Evolutionary conservation across 2,888 invertebrate genomes (phyloP).

Genomic region (Yponomeuta plumbellus): DNA sequence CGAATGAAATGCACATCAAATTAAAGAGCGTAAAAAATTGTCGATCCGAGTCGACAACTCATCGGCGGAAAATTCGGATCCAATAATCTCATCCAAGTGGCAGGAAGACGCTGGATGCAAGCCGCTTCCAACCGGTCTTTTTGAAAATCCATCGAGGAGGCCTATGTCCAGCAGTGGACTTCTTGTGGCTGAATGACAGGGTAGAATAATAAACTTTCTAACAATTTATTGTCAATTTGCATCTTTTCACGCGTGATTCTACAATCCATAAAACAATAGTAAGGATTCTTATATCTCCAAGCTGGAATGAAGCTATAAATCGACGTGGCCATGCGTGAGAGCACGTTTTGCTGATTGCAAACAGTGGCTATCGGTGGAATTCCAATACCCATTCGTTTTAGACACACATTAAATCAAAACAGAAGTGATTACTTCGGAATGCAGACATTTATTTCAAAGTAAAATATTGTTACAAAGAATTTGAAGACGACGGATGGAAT

Average conservation of each 20-base stretch:
- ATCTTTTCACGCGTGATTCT: neutral
- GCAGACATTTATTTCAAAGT: neutral
- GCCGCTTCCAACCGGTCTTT: no score
- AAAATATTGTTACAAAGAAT: neutral
- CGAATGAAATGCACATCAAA: no score
- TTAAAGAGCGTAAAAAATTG: no score
- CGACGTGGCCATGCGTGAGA: neutral
- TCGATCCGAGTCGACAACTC: no score
- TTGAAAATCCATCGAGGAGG: no score
- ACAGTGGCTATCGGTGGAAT: constrained; percentile 4
- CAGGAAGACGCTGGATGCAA: no score
- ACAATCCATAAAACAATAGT: neutral
- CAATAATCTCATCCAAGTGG: no score
- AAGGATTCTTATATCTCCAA: neutral
- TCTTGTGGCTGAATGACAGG: no score
- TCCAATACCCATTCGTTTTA: constrained; percentile 3
- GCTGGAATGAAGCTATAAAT: neutral
- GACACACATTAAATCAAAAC: neutral
- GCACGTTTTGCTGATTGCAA: constrained; percentile 11
- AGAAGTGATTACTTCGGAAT: neutral
- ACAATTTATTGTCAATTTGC: neutral
- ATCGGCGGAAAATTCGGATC: no score
- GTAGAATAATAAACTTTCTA: no score
- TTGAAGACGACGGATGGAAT: no score
- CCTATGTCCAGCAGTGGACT: no score